Evolutionary conservation across 2,888 invertebrate species (phyloP).

Genomic region (Andrena praecox): DNA sequence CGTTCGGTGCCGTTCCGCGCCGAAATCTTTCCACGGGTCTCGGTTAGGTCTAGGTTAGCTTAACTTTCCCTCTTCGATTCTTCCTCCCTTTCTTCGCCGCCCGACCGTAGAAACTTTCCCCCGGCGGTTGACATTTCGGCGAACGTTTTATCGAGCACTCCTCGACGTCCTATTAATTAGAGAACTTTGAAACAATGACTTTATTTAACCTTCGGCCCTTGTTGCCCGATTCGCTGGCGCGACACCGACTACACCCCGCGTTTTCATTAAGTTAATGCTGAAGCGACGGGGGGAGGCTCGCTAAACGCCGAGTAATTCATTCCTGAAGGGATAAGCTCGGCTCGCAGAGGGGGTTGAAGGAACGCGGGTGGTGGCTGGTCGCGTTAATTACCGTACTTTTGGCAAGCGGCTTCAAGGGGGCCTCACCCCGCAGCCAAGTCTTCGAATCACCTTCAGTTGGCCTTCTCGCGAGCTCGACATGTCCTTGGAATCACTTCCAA

Average conservation of each 20-base stretch:
- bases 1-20: not conserved
- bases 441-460: no score
- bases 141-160: conserved; percentile 59
- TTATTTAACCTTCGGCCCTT: conserved; percentile 44
- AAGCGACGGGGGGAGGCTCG: not conserved
- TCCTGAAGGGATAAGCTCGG: conserved; percentile 27
- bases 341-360: not conserved
- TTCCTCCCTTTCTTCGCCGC: conserved; percentile 26
- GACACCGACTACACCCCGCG: not conserved
- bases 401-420: conserved; percentile 6
- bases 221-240: not conserved
- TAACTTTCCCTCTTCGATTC: conserved; percentile 37
- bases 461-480: no score
- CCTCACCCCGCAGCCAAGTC: no score
- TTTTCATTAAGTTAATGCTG: conserved; percentile 40
- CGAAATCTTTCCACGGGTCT: conserved; percentile 23
- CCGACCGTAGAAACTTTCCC: conserved; percentile 15
- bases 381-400: conserved; percentile 52
- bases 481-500: no score
- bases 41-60: conserved; percentile 19
- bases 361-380: not conserved
- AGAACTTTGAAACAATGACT: conserved; percentile 59
- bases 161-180: conserved; percentile 67
- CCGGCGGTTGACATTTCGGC: conserved; percentile 53
- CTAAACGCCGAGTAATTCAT: conserved; percentile 28